These are phyloP conservation scores for Ischnus inquisitorius DNA, from an alignment of 2,888 invertebrate species.

Conservation along the genomic window DNA sequence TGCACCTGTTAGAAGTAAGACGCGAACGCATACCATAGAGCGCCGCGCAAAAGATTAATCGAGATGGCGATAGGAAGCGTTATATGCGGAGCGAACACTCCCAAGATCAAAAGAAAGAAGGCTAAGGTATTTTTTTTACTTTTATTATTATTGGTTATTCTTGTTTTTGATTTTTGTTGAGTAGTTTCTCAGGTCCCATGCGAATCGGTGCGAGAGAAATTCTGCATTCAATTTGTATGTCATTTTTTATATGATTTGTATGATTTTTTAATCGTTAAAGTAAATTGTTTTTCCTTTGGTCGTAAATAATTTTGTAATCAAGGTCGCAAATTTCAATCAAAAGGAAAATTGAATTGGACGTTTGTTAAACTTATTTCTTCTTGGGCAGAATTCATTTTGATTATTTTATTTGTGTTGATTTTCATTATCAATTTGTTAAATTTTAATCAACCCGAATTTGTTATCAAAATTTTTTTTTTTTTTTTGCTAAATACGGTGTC, in stretches of 20 bases:
- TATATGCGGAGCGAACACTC: constrained; percentile 83
- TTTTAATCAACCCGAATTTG: background rate
- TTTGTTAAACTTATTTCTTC: too few relatives aligned
- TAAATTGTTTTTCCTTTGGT: too few relatives aligned
- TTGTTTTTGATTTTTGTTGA: constrained; percentile 45
- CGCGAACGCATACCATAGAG: constrained; percentile 70
- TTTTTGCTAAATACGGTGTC: too few relatives aligned
- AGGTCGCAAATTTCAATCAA: too few relatives aligned
- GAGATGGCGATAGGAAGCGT: constrained; percentile 83
- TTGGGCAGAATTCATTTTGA: too few relatives aligned
- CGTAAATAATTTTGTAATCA: too few relatives aligned
- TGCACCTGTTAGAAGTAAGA: constrained; percentile 72
- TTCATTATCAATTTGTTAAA: too few relatives aligned
- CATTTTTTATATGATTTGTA: constrained; percentile 1
- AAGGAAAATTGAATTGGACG: too few relatives aligned
- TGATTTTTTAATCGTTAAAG: too few relatives aligned
- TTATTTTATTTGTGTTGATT: too few relatives aligned
- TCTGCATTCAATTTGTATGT: constrained; percentile 2
- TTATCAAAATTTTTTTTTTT: constrained; percentile 7
- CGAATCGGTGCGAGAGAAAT: too few relatives aligned
- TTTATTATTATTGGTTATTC: constrained; percentile 21
- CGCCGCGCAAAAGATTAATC: constrained; percentile 40
- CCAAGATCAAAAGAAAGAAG: constrained; percentile 83
- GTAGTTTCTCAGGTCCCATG: background rate
- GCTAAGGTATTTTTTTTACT: constrained; percentile 80